A percentile compares a stretch with the other conserved stretches of the same genome.
These are phyloP conservation scores for Ochotona curzoniae DNA, from an alignment of 2,113 vertebrate genomes.

Conservation along the genomic window DNA sequence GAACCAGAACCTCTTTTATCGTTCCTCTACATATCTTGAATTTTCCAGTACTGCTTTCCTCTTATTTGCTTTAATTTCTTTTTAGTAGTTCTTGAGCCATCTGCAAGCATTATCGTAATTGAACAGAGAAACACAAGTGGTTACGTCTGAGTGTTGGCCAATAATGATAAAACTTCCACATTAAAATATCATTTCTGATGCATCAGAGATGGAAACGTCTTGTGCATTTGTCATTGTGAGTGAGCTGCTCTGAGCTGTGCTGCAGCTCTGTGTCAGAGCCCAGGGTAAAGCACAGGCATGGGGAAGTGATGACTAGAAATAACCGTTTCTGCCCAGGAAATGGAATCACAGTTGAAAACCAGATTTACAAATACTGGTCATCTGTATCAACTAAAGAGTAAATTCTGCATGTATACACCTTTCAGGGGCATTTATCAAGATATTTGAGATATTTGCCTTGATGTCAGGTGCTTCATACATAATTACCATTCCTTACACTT, in stretches of 20 bases:
- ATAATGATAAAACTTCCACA: background rate
- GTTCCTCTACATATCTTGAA: background rate
- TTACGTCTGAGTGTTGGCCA: background rate
- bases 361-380: background rate
- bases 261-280: background rate
- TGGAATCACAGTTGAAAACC: background rate
- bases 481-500: background rate
- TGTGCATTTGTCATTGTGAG: background rate
- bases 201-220: background rate
- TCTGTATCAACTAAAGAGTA: background rate
- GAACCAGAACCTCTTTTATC: background rate
- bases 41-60: background rate
- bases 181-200: no score
- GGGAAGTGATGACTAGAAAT: background rate
- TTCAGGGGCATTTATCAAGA: background rate
- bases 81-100: background rate
- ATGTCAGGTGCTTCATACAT: background rate
- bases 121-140: background rate
- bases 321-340: background rate
- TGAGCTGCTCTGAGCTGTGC: background rate
- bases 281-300: background rate
- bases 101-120: background rate
- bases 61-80: background rate
- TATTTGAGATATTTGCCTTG: background rate
- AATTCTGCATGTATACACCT: background rate